Conservation (phyloP, 2,113 vertebrate species). For the Hymenochirus boettgeri region DNA sequence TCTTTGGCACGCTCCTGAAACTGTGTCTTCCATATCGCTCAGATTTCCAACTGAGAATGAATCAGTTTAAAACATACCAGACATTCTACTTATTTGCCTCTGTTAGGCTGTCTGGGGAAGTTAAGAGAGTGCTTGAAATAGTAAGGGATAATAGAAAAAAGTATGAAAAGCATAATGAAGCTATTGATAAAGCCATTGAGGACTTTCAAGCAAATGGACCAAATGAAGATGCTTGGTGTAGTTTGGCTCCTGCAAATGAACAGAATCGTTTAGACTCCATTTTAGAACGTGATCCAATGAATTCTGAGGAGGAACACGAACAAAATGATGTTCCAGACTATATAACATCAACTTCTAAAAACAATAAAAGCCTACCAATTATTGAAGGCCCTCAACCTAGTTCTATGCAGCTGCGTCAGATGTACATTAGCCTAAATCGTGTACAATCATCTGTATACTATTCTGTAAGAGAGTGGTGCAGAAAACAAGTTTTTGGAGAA, state of each 20-base stretch:
- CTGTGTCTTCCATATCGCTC: background rate
- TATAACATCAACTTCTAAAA: too few relatives aligned
- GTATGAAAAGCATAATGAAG: background rate
- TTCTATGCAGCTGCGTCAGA: background rate
- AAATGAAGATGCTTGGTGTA: background rate
- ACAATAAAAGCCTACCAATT: background rate
- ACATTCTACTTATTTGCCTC: background rate
- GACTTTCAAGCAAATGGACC: background rate
- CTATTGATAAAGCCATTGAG: background rate
- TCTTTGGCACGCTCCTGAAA: background rate
- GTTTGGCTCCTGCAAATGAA: background rate
- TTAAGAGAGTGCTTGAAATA: background rate
- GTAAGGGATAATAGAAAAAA: background rate
- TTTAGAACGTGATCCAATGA: background rate
- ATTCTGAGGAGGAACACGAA: background rate
- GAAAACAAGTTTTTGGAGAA: background rate
- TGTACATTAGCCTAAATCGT: background rate
- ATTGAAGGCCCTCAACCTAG: background rate
- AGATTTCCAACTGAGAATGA: background rate
- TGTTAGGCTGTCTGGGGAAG: background rate
- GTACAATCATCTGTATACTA: background rate
- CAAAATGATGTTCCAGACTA: background rate
- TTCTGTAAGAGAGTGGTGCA: background rate
- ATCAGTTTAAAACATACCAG: too few relatives aligned
- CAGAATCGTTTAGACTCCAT: background rate